A percentile compares a stretch with the other conserved stretches of the same genome.
Conservation (phyloP, 2,888 invertebrate genomes). For the Melieria crassipennis region DNA sequence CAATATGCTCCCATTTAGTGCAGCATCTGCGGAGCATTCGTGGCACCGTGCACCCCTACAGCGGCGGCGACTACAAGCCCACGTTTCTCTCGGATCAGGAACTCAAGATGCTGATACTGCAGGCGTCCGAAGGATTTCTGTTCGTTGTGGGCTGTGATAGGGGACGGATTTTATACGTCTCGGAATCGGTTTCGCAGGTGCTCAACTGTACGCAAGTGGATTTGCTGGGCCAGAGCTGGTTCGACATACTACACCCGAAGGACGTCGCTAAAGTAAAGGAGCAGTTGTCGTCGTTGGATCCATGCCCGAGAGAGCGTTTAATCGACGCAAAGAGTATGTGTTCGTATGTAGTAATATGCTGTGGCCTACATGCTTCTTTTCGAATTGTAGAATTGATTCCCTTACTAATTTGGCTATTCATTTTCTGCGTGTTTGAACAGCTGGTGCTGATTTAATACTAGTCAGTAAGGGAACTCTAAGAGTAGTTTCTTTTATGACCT, state of each 20-base stretch:
- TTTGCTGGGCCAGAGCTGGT: constrained; percentile 90
- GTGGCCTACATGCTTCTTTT: neutral
- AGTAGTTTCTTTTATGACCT: too few species aligned
- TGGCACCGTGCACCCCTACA: constrained; percentile 77
- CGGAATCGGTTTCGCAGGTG: constrained; percentile 84
- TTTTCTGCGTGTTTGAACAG: too few species aligned
- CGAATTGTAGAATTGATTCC: neutral
- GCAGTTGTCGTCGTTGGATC: constrained; percentile 89
- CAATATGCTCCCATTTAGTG: constrained; percentile 70
- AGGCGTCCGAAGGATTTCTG: constrained; percentile 90
- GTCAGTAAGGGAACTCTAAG: too few species aligned
- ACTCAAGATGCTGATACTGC: constrained; percentile 83
- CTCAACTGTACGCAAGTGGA: constrained; percentile 88
- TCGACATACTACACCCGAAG: constrained; percentile 93
- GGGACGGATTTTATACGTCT: constrained; percentile 88
- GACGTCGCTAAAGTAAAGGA: constrained; percentile 96
- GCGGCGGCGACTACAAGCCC: constrained; percentile 81
- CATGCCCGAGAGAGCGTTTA: constrained; percentile 86
- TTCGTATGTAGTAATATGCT: neutral
- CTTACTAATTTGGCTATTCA: neutral
- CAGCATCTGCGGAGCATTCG: constrained; percentile 86
- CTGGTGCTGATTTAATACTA: too few species aligned
- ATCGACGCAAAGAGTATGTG: constrained; percentile 89
- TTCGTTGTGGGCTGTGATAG: constrained; percentile 94
- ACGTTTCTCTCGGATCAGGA: constrained; percentile 87